phyloP scores from a whole-genome alignment of 1,140 invertebrate species.

The Trissolcus basalis region DNA sequence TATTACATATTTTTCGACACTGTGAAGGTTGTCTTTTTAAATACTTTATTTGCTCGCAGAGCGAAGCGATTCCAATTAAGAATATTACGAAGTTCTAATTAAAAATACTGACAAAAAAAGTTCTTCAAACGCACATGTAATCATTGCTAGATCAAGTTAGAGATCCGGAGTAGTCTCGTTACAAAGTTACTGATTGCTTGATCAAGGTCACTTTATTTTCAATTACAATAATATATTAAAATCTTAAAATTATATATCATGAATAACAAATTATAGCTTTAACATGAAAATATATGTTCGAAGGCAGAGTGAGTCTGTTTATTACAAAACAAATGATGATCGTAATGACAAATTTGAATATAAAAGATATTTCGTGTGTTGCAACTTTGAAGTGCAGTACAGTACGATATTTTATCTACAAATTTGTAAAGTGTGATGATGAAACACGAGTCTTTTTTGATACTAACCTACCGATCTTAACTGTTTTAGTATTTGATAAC shows the following conservation, averaged over 20 bases:
- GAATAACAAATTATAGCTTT: conserved; percentile 38
- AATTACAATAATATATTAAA: conserved; percentile 30
- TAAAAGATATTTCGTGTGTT: not conserved
- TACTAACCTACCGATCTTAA: conserved; percentile 53
- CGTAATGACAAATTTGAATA: too few species aligned
- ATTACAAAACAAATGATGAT: conserved; percentile 6
- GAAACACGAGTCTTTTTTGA: conserved; percentile 50
- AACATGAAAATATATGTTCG: conserved; percentile 38
- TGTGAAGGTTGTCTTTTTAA: too few species aligned
- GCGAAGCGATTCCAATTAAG: too few species aligned
- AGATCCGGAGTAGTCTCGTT: conserved; percentile 3
- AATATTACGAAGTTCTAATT: too few species aligned
- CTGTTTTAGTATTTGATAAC: conserved; percentile 36
- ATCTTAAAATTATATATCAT: conserved; percentile 31
- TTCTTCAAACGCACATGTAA: too few species aligned
- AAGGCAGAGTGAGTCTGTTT: conserved; percentile 26
- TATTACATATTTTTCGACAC: too few species aligned
- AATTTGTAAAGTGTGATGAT: conserved; percentile 34
- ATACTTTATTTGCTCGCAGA: too few species aligned
- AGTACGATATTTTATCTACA: conserved; percentile 14
- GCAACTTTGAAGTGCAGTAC: conserved; percentile 18
- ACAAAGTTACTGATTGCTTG: conserved; percentile 2
- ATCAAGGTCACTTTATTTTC: conserved; percentile 12
- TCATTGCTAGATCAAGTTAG: too few species aligned
- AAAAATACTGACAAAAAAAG: too few species aligned